Base-by-base conservation (phyloP, 2,797 vertebrate genomes). In the Phataginus tetradactyla region DNA sequence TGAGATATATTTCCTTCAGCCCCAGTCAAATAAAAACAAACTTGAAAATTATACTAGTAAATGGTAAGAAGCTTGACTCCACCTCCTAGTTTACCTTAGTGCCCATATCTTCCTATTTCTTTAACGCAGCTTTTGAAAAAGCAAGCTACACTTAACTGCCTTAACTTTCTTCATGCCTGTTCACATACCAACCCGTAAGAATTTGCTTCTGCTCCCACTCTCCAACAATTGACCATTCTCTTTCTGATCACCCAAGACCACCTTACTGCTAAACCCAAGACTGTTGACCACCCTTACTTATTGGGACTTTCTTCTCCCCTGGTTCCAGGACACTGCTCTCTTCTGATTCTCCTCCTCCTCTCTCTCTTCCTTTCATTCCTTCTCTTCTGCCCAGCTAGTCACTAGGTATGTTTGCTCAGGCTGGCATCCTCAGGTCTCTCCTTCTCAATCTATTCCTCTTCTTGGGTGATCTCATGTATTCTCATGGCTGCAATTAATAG, bases 331-430 rank as follows among this genome's bases (percentile, higher is more conserved):
- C 72, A 66, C 81, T 75, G 59, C n/a, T 93, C 86, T 87, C 72
- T 49, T 78, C 53, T 37, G 57, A 61, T 25, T 74, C 61, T 91
- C 64, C 78, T 77, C 75, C 17, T 86, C 13, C 57, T 59, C 39
- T 61, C 23, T 59, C 78, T 77, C 81, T 12, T 86, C 13, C 57
- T 59, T 45, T 61, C 23, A 27, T 23, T 29, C 66, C 66, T 81
- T 89, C 88, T 92, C 84, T 91, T 69, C 74, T 74, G 64, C 86
- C 91, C 63, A 90, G 55, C 63, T 90, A 45, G 15, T 66, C 84
- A 77, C 15, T 72, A 39, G 61, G 55, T 1, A 64, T n/a, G n/a
- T 64, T 59, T 83, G 61, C 74, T 90, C 83, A 87, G 29, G 85
- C 23, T 20, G 18, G 71, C 34, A 95, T 86, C 57, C 57, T 79